Evolutionary conservation across 2,888 invertebrate genomes (phyloP), one percentile per base, ranked within the genome.

Genomic region (Campoplex capitator): DNA sequence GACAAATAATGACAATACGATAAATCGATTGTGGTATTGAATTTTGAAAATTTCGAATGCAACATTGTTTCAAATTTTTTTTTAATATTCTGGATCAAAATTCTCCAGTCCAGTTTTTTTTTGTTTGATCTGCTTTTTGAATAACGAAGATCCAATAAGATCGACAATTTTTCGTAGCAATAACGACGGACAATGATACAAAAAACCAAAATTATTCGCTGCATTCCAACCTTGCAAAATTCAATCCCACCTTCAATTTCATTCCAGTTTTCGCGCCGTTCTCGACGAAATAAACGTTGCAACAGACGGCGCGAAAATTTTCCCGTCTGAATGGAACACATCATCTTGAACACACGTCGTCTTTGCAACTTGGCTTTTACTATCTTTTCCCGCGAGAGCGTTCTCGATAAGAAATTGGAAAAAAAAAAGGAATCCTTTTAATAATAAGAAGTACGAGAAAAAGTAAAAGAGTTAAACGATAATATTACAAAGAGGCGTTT

Each of bases 271-370:
- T 16, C 62, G 62, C 62, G 32, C 62, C 32, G 16, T n/a, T 23
- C 35, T 65, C n/a, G 1, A 62, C 28, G 48, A 32, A 18, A 16
- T 23, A 77, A 77, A 16, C 45, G 11, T 67, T 16, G 42, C 28
- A 23, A 11, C 8, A 38, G 2, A 32, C 76, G 32, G 7, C 54
- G 42, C 32, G 32, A 28, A 70, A 88, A 65, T 79, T 67, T 42
- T 79, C 73, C 56, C 82, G 84, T 84, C 70, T 83, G 70, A 51
- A 88, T 85, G 80, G 83, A 89, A 90, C 88, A 88, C 85, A 89
- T 86, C 80, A 81, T 88, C 73, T 78, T 86, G 84, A 89, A 90
- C 83, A 90, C 88, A 86, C 76, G 82, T 75, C 80, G 67, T 83
- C 75, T 71, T 87, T 74, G 78, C 90, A 71, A 77, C 70, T 76